Evolutionary conservation across 2,888 invertebrate genomes (phyloP).

Genomic region (Electrophaes corylata): DNA sequence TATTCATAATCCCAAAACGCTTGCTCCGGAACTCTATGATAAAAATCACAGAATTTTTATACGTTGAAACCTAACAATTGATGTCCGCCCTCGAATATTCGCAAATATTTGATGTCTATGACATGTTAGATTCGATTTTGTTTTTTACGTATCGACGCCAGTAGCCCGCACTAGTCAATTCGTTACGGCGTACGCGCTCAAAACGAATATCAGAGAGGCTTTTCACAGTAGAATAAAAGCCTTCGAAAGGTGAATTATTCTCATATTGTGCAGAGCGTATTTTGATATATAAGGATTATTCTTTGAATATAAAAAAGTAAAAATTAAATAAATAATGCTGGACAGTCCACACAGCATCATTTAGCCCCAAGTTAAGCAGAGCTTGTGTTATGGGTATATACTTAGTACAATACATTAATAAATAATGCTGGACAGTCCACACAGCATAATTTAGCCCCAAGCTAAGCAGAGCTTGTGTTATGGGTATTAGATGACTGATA

Average conservation of each 20-base stretch:
- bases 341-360: too few relatives aligned
- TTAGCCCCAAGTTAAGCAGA: too few relatives aligned
- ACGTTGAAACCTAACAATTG: constrained; percentile 17
- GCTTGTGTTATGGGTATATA: too few relatives aligned
- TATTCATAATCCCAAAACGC: too few relatives aligned
- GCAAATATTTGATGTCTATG: constrained; percentile 21
- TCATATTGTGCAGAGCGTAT: constrained; percentile 9
- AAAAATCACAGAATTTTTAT: constrained; percentile 10
- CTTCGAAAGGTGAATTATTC: constrained; percentile 14
- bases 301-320: too few relatives aligned
- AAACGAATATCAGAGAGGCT: constrained; percentile 53
- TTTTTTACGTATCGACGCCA: constrained; percentile 26
- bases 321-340: too few relatives aligned
- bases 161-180: constrained; percentile 62
- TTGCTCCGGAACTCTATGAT: not conserved
- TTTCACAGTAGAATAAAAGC: constrained; percentile 23
- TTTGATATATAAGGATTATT: not conserved
- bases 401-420: too few relatives aligned
- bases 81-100: constrained; percentile 1
- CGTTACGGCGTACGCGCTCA: constrained; percentile 58
- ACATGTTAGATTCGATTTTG: constrained; percentile 27
- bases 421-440: too few relatives aligned
- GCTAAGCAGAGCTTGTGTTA: too few relatives aligned
- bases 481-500: too few relatives aligned
- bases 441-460: too few relatives aligned